Evolutionary conservation across 2,888 invertebrate genomes (phyloP).

Genomic region (Drosophila kanekoi): DNA sequence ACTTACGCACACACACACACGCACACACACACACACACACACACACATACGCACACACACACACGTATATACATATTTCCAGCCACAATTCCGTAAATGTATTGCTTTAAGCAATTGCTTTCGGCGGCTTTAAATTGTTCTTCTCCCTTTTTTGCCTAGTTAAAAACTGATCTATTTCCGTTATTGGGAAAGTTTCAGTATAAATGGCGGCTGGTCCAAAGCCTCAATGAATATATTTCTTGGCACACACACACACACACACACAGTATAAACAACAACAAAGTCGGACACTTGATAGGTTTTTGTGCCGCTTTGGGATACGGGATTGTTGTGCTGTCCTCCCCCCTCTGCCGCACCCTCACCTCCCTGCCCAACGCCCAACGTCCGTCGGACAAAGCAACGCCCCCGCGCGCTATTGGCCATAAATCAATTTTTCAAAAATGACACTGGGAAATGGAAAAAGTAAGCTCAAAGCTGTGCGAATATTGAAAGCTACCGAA

Average conservation of each 20-base stretch:
- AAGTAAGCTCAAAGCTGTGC: conserved; percentile 79
- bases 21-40: conserved; percentile 4
- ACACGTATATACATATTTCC: too few relatives aligned
- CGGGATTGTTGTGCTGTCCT: conserved; percentile 15
- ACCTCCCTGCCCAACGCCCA: neutral
- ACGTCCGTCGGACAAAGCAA: conserved; percentile 11
- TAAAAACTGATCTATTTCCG: conserved; percentile 70
- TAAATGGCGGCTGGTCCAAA: conserved; percentile 44
- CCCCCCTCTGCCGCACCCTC: too few relatives aligned
- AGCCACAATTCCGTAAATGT: conserved; percentile 23
- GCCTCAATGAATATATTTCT: conserved; percentile 63
- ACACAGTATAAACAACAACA: conserved; percentile 45
- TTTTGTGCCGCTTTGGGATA: conserved; percentile 60
- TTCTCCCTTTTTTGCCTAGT: conserved; percentile 11
- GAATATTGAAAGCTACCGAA: conserved; percentile 69
- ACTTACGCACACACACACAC: neutral
- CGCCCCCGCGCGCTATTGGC: conserved; percentile 63
- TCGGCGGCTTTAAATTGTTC: conserved; percentile 40
- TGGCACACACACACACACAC: conserved; percentile 23
- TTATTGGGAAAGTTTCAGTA: conserved; percentile 62
- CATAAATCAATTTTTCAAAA: conserved; percentile 78
- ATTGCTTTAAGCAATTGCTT: conserved; percentile 43
- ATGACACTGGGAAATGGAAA: conserved; percentile 78
- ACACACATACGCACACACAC: neutral
- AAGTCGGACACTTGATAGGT: conserved; percentile 71